Evolutionary conservation across 2,113 vertebrate species (phyloP).

Genomic region (Xyrauchen texanus): DNA sequence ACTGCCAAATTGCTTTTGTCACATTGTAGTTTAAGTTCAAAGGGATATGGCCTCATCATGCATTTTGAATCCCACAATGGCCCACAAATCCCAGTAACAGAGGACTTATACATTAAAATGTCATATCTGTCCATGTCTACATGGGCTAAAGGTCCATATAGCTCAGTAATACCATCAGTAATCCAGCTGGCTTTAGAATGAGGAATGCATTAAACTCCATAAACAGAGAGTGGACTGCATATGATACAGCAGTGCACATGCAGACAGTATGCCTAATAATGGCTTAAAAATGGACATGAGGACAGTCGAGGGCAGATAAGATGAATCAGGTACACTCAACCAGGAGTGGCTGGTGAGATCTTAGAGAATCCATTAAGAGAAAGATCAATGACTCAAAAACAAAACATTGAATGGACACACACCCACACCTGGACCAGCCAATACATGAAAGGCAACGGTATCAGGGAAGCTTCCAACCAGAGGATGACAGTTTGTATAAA

Average conservation of each 20-base stretch:
- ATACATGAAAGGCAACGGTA: conserved; percentile 16
- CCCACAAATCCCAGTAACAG: neutral
- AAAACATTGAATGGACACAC: conserved; percentile 6
- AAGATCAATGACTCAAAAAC: neutral
- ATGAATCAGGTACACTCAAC: conserved; percentile 19
- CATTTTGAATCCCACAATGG: neutral
- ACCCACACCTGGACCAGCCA: neutral
- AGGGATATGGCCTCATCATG: neutral
- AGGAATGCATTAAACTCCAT: conserved; percentile 3
- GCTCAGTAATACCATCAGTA: neutral
- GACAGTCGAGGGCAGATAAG: conserved; percentile 8
- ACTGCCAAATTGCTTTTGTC: neutral
- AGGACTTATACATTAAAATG: neutral
- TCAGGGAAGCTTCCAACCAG: conserved; percentile 1
- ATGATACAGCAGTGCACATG: neutral
- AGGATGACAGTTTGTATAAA: neutral
- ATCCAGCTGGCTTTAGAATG: conserved; percentile 24
- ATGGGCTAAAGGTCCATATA: neutral
- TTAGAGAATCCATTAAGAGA: neutral
- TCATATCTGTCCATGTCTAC: conserved; percentile 36
- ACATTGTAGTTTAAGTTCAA: neutral
- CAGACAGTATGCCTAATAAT: neutral
- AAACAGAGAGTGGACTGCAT: neutral
- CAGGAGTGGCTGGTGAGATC: conserved; percentile 12
- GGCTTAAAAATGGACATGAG: conserved; percentile 10